Percentiles rank a stretch among this genome's conserved stretches.
Conservation (phyloP, 2,113 vertebrate species). For the Trichomycterus rosablanca region DNA sequence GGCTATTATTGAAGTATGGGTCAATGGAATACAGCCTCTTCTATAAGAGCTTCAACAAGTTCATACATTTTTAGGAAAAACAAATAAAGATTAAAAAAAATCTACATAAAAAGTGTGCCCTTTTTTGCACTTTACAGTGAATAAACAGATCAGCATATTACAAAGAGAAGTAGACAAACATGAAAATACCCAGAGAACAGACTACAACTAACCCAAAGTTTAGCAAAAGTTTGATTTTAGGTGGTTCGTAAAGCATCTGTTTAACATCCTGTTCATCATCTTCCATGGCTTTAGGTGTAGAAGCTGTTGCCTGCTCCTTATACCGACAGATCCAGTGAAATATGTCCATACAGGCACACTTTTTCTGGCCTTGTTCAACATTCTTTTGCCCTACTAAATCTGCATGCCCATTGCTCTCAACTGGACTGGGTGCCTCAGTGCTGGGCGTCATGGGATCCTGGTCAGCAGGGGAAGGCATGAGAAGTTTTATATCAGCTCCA, state of each 20-base stretch:
- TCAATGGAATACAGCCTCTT: too few species aligned
- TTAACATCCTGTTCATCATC: conserved; percentile 75
- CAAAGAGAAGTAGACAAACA: conserved; percentile 96
- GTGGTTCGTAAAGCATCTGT: conserved; percentile 89
- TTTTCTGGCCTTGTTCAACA: conserved; percentile 51
- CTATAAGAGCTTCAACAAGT: conserved; percentile 52
- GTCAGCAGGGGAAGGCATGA: conserved; percentile 72
- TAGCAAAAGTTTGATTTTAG: conserved; percentile 78
- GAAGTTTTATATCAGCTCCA: conserved; percentile 76
- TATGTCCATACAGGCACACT: conserved; percentile 70
- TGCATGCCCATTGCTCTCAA: conserved; percentile 73
- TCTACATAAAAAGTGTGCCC: too few species aligned
- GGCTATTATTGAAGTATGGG: too few species aligned
- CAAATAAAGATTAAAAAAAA: conserved; percentile 59
- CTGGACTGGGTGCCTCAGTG: conserved; percentile 76
- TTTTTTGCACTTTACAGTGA: background rate
- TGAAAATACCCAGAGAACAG: conserved; percentile 86
- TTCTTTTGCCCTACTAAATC: conserved; percentile 69
- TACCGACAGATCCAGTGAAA: conserved; percentile 85
- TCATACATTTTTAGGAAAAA: too few species aligned
- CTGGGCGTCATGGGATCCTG: conserved; percentile 68
- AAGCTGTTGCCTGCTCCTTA: conserved; percentile 65
- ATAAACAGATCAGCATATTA: conserved; percentile 53
- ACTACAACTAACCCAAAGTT: conserved; percentile 81
- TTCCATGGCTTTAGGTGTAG: conserved; percentile 60